Base-by-base conservation (phyloP, 2,888 invertebrate species). In the Agrotis clavis region DNA sequence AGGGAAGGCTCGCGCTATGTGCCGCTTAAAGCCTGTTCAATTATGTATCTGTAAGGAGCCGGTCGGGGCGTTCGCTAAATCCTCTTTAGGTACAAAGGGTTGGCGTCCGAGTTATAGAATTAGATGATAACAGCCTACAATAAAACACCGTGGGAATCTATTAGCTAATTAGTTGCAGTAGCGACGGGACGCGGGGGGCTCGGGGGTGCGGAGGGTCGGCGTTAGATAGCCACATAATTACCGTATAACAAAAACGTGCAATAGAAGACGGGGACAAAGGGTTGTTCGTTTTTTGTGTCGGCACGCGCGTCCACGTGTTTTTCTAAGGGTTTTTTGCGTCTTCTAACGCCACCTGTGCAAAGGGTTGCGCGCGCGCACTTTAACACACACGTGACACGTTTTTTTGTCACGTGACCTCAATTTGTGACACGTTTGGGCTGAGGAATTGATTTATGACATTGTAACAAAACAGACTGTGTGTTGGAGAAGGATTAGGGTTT, bases 1-100 rank as follows among this genome's bases (percentile, higher is more conserved):
- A 92, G 93, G 93, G 94, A 93, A 87, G 84, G 86, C 85, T 84
- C 79, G 85, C 81, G 88, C 81, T 90, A 91, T 91, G 88, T 92
- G 86, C 87, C 83, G 79, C 84, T 87, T 86, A 82, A 83, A 88
- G 91, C 87, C 88, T 90, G 88, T 87, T 91, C 90, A 92, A 91
- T 88, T 91, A 93, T 93, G 92, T 93, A 92, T 88, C 83, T 81
- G 25, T 25, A 41, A 35, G n/a, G 57, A 72, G 84, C 78, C 71
- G 70, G 78, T 7, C 57, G 53, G 71, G 61, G 30, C 60, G 63
- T 16, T 50, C 65, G 9, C 41, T 62, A 47, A 56, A 45, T 47
- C 51, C 65, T 51, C 60, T 70, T 41, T 41, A 41, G 41, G 1
- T 35, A 25, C 45, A 50, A 72, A 79, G 84, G 84, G 70, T 80